Conservation (phyloP, 2,113 vertebrate genomes). For the Ibidorhyncha struthersii region DNA sequence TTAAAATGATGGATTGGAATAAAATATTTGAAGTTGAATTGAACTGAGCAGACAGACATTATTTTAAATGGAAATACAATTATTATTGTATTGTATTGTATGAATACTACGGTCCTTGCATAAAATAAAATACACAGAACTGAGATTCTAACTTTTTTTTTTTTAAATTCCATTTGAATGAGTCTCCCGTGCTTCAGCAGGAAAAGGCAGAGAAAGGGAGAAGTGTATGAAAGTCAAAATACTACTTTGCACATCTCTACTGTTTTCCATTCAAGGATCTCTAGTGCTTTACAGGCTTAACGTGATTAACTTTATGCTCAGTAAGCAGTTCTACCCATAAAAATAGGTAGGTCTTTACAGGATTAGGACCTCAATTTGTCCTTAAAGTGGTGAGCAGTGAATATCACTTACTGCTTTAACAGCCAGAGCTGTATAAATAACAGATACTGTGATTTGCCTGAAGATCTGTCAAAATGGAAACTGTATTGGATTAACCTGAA, state of each 20-base stretch:
- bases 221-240: constrained; percentile 35
- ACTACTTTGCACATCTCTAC: constrained; percentile 19
- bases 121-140: background rate
- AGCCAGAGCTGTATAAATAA: background rate
- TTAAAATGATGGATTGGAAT: background rate
- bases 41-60: background rate
- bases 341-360: constrained; percentile 55
- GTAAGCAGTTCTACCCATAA: constrained; percentile 54
- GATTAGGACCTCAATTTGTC: constrained; percentile 43
- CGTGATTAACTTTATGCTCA: constrained; percentile 56
- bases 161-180: background rate
- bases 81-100: background rate
- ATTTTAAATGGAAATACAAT: background rate
- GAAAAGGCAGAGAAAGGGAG: background rate
- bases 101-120: background rate
- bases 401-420: constrained; percentile 3
- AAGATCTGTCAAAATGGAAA: constrained; percentile 26
- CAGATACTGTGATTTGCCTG: background rate
- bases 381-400: constrained; percentile 6
- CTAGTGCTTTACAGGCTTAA: constrained; percentile 48
- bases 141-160: background rate
- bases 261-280: constrained; percentile 13
- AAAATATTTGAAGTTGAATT: background rate
- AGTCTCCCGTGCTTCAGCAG: background rate
- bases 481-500: background rate